Conservation (phyloP, 2,888 invertebrate species). For the Cryptus armator region DNA sequence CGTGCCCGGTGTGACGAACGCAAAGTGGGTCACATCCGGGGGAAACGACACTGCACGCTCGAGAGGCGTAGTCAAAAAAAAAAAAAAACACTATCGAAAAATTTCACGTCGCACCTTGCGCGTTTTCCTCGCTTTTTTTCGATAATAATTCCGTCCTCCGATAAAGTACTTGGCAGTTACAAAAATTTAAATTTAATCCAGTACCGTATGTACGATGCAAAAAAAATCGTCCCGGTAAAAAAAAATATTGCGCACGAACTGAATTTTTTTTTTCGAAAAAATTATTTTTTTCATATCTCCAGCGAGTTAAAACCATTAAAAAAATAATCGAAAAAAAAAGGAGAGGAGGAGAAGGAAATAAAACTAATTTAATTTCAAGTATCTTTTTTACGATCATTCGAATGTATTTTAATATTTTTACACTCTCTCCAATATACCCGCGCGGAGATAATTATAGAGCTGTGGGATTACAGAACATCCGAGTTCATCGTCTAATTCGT, state of each 20-base stretch:
- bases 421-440: background rate
- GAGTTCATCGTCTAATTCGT: constrained; percentile 22
- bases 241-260: background rate
- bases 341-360: background rate
- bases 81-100: background rate
- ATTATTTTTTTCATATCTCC: no score
- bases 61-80: background rate
- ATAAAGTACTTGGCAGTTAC: background rate
- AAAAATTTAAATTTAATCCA: background rate
- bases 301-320: no score
- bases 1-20: constrained; percentile 59
- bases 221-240: background rate
- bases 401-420: background rate
- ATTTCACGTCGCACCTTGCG: constrained; percentile 15
- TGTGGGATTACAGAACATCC: background rate
- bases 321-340: no score
- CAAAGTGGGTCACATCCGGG: constrained; percentile 66
- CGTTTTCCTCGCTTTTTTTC: background rate
- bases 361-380: background rate
- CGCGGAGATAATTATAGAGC: background rate
- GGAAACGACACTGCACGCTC: constrained; percentile 50
- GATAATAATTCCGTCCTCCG: background rate
- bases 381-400: background rate
- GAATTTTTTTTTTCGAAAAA: no score
- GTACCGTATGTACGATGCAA: background rate